phyloP scores from a whole-genome alignment of 2,113 vertebrate genomes.

The Marcusenius ussheri region DNA sequence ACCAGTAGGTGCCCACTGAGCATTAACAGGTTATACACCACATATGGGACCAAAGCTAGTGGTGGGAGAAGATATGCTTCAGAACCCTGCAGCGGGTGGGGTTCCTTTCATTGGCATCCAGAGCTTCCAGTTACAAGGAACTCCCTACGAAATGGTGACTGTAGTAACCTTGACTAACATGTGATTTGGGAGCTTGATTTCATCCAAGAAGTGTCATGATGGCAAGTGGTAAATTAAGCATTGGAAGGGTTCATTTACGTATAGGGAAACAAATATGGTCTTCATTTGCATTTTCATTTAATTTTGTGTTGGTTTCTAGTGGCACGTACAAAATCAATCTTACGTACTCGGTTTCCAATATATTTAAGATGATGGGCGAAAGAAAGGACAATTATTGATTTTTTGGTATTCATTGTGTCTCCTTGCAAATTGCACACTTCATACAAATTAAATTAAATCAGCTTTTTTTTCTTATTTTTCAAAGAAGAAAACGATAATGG shows the following conservation, averaged over 20 bases:
- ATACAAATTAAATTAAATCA: constrained; percentile 53
- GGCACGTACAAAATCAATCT: constrained; percentile 60
- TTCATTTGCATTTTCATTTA: constrained; percentile 70
- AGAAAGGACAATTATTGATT: constrained; percentile 61
- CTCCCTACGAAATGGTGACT: neutral
- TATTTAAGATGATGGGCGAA: constrained; percentile 58
- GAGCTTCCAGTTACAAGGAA: neutral
- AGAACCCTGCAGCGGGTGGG: neutral
- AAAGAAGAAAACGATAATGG: constrained; percentile 46
- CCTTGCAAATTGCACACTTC: constrained; percentile 54
- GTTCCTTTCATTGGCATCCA: neutral
- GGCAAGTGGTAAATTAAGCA: constrained; percentile 51
- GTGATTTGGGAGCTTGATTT: neutral
- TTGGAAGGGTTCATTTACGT: constrained; percentile 46
- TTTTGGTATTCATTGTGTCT: constrained; percentile 58
- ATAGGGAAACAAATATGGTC: constrained; percentile 36
- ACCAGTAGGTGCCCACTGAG: neutral
- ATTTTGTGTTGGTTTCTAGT: constrained; percentile 61
- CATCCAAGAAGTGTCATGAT: constrained; percentile 23
- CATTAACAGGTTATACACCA: neutral
- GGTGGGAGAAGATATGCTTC: neutral
- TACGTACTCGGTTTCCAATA: constrained; percentile 69
- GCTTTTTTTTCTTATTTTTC: constrained; percentile 55
- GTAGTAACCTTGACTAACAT: neutral
- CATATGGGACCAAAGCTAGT: neutral